These are phyloP conservation scores for Tetraneura akinire DNA, from an alignment of 1,140 invertebrate species.

Conservation along the genomic window DNA sequence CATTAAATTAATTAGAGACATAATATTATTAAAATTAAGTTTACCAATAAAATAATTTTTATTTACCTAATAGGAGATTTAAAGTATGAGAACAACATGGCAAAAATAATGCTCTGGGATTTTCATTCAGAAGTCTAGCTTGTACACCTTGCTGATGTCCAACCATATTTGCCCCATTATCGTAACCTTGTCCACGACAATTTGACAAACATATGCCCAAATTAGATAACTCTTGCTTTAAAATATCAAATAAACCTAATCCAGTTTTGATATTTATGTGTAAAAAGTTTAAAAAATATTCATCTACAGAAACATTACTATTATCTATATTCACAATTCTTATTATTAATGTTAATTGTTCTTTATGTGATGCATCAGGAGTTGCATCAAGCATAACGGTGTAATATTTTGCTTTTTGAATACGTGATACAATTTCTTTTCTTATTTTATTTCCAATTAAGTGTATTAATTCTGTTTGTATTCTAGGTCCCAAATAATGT, in stretches of 20 bases:
- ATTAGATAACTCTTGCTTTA: slow-evolving; percentile 41
- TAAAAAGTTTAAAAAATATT: slow-evolving; percentile 48
- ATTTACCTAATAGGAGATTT: slow-evolving; percentile 26
- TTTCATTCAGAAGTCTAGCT: slow-evolving; percentile 43
- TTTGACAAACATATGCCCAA: slow-evolving; percentile 41
- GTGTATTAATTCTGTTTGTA: slow-evolving; percentile 6
- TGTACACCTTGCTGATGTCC: slow-evolving; percentile 19
- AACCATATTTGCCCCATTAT: slow-evolving; percentile 48
- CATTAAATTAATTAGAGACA: background rate
- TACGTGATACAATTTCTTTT: slow-evolving; percentile 53
- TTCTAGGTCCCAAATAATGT: slow-evolving; percentile 26
- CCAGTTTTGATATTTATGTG: slow-evolving; percentile 36
- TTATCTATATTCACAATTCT: slow-evolving; percentile 30
- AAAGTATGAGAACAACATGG: slow-evolving; percentile 29
- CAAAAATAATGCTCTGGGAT: slow-evolving; percentile 39
- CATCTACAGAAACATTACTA: slow-evolving; percentile 3
- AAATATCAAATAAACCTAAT: slow-evolving; percentile 35
- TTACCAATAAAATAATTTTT: too few relatives aligned
- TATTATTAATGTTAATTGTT: slow-evolving; percentile 42
- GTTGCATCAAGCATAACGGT: slow-evolving; percentile 53
- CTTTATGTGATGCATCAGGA: slow-evolving; percentile 50
- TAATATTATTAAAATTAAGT: too few relatives aligned
- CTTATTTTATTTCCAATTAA: slow-evolving; percentile 50
- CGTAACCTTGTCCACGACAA: slow-evolving; percentile 50
- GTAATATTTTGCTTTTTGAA: slow-evolving; percentile 54